Percentiles rank a stretch among this genome's conserved stretches.
Evolutionary conservation across 2,113 vertebrate genomes (phyloP).

Genomic region (Lophotis ruficrista): DNA sequence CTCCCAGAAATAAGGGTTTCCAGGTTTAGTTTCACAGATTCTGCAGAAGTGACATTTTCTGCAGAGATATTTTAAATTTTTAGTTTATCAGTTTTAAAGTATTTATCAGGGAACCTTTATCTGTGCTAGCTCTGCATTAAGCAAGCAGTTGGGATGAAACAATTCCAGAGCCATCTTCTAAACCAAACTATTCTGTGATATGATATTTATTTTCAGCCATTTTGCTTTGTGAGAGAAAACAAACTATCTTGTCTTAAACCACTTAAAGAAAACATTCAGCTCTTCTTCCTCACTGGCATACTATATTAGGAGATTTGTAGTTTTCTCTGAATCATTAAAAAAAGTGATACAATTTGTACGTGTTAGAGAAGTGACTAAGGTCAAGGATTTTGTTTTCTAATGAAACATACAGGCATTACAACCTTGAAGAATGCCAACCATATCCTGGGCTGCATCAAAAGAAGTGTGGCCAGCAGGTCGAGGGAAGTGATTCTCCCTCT

Average conservation of each 20-base stretch:
- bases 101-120: neutral
- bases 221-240: neutral
- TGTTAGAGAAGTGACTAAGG: neutral
- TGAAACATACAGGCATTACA: neutral
- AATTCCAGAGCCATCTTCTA: neutral
- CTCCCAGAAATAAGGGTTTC: neutral
- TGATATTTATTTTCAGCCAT: neutral
- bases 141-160: neutral
- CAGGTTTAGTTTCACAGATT: neutral
- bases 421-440: neutral
- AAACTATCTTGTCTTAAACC: neutral
- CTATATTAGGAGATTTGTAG: neutral
- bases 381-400: neutral
- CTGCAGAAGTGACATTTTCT: neutral
- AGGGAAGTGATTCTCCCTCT: no score
- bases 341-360: neutral
- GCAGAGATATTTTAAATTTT: neutral
- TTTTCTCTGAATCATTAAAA: neutral
- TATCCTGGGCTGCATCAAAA: no score
- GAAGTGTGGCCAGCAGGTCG: no score
- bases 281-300: neutral
- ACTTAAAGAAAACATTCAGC: neutral
- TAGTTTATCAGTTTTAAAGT: neutral
- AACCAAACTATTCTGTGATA: neutral
- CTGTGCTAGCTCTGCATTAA: neutral